phyloP scores from a whole-genome alignment of 2,888 invertebrate species.

The Leptopilina myrica region DNA sequence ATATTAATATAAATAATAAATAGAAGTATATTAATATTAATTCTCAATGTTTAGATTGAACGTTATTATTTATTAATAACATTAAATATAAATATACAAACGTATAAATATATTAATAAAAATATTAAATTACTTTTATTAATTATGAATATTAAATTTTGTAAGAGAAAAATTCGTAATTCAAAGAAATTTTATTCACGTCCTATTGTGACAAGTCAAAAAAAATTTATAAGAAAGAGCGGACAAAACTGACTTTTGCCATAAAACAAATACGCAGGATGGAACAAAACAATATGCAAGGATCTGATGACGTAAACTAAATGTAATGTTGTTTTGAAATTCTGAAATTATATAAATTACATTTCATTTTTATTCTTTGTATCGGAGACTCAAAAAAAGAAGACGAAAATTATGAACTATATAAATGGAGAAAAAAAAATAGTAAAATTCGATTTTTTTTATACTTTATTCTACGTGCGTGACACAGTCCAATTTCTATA shows the following conservation, averaged over 20 bases:
- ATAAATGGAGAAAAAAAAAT: too few relatives aligned
- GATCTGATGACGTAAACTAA: constrained; percentile 33
- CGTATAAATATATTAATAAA: too few relatives aligned
- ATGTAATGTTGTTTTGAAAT: constrained; percentile 12
- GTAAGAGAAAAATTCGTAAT: too few relatives aligned
- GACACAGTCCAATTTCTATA: constrained; percentile 13
- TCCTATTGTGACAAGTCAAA: neutral
- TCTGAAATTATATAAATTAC: neutral
- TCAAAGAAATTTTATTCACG: neutral
- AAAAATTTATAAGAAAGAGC: constrained; percentile 24
- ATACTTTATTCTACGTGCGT: constrained; percentile 13
- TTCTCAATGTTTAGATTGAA: too few relatives aligned
- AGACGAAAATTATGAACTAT: neutral
- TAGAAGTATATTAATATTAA: too few relatives aligned
- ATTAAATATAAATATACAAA: too few relatives aligned
- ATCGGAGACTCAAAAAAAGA: neutral
- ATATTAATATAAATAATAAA: too few relatives aligned
- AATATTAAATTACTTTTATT: too few relatives aligned
- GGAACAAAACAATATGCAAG: constrained; percentile 37
- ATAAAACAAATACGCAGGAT: constrained; percentile 32
- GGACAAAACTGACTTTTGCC: constrained; percentile 32
- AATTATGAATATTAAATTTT: too few relatives aligned
- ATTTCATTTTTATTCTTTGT: too few relatives aligned
- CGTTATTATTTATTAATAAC: too few relatives aligned
- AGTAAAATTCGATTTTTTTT: too few relatives aligned